Evolutionary conservation across 2,888 invertebrate genomes (phyloP), one percentile per base, ranked within the genome.

Genomic region (Lasiommata megera): DNA sequence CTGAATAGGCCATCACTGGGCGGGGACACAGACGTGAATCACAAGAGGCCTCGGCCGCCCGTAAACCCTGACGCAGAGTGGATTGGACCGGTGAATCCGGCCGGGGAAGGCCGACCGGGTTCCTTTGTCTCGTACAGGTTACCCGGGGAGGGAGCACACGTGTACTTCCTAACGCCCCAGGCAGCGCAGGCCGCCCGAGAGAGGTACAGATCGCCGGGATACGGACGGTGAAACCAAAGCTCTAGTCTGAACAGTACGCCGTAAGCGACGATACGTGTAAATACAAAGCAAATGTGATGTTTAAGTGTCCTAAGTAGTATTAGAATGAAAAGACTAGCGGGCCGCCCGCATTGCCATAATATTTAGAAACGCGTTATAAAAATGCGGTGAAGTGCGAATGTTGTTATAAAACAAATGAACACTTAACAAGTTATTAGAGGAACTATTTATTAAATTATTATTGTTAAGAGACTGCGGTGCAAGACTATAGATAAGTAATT

Each of bases 101-200:
- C 84, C 74, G 65, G 80, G 83, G 61, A 77, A 74, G 63, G 79
- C 72, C 0, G 63, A 54, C 56, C 68, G 60, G 70, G 72, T n/a
- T 93, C 94, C 16, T 93, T 93, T 70, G 94, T 95, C 65, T 94
- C 95, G 8, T 95, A 95, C 79, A 87, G 93, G 68, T 83, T 95
- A 58, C 95, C 95, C 0, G 95, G 95, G 0, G 94, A 95, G 67
- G 94, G 94, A 8, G 95, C 95, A 0, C 95, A 95, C 80, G 95
- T 95, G 71, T 95, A 95, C 77, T 95, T 95, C 87, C 83, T 95
- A 59, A 95, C 95, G 56, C 95, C 95, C 1, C 95, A 94, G 70
- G 91, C 74, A 47, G 78, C 79, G 36, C 80, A 79, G 56, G 74
- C 64, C 16, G 68, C 77, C 58, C 71, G 84, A 41, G 81, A 85